These are phyloP conservation scores for Lipophrys pholis DNA, from an alignment of 2,113 vertebrate species.

Conservation along the genomic window DNA sequence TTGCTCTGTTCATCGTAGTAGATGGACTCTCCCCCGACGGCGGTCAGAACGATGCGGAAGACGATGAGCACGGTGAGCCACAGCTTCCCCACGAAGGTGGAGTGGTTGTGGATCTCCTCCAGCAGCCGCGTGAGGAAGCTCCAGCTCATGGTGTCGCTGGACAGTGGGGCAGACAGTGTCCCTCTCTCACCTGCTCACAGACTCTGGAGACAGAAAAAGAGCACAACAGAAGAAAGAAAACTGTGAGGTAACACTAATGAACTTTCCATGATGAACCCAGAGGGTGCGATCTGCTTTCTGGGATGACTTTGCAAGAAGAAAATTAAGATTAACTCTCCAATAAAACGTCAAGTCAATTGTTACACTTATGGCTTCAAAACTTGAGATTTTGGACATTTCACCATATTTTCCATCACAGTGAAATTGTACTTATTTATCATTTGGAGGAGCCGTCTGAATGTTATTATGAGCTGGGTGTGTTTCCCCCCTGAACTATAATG, in stretches of 20 bases:
- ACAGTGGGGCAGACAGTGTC: conserved; percentile 85
- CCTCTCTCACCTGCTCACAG: conserved; percentile 84
- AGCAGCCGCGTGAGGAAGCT: conserved; percentile 98
- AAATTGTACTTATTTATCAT: too few species aligned
- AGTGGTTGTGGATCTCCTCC: conserved; percentile 99
- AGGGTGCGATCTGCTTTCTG: too few species aligned
- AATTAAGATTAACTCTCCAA: too few species aligned
- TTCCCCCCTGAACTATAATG: too few species aligned
- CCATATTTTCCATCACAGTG: too few species aligned
- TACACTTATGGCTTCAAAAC: too few species aligned
- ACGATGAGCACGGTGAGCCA: conserved; percentile 97
- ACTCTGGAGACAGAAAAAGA: conserved; percentile 70
- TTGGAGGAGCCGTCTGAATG: too few species aligned
- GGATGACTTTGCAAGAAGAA: too few species aligned
- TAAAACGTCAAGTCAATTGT: too few species aligned
- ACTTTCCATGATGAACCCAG: too few species aligned
- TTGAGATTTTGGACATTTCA: too few species aligned
- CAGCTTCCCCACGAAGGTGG: conserved; percentile 98
- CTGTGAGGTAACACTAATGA: not conserved
- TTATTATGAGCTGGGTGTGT: too few species aligned
- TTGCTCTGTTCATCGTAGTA: conserved; percentile 99
- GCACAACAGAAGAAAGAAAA: not conserved
- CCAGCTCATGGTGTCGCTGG: conserved; percentile 96
- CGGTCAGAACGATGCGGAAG: conserved; percentile 97
- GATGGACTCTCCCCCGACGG: conserved; percentile 97